Conservation (phyloP, 2,888 invertebrate genomes). For the Philonicus albiceps region DNA sequence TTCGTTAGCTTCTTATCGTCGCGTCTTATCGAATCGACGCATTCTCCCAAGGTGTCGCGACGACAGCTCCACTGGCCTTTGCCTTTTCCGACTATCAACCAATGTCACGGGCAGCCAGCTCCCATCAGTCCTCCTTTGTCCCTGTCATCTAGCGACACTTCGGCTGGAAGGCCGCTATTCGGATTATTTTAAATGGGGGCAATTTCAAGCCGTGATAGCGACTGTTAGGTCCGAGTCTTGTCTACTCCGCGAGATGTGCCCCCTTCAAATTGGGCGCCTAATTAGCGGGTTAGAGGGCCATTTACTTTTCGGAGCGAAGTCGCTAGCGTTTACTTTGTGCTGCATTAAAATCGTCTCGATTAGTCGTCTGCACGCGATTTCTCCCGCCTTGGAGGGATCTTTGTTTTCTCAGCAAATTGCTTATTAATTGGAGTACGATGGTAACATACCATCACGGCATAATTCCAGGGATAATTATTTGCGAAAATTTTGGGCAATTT, state of each 20-base stretch:
- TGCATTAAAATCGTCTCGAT: background rate
- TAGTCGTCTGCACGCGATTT: background rate
- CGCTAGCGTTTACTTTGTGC: background rate
- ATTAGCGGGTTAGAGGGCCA: background rate
- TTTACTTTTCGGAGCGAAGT: background rate
- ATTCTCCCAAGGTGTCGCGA: constrained; percentile 15
- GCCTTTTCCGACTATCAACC: background rate
- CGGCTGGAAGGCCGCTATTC: background rate
- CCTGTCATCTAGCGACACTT: background rate
- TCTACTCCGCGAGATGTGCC: background rate
- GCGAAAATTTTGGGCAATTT: background rate
- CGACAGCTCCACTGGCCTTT: constrained; percentile 7
- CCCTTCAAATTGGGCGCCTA: background rate
- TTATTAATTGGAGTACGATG: background rate
- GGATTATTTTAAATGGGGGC: background rate
- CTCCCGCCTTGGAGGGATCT: background rate
- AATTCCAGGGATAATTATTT: background rate
- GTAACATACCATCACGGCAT: background rate
- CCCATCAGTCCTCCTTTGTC: background rate
- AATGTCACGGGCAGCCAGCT: background rate
- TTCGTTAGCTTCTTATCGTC: background rate
- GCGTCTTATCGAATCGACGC: background rate
- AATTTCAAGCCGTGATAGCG: background rate
- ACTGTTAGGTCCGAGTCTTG: background rate
- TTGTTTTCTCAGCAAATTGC: background rate